These are phyloP conservation scores for Erebia epiphron DNA, from an alignment of 2,888 invertebrate species.

Conservation along the genomic window DNA sequence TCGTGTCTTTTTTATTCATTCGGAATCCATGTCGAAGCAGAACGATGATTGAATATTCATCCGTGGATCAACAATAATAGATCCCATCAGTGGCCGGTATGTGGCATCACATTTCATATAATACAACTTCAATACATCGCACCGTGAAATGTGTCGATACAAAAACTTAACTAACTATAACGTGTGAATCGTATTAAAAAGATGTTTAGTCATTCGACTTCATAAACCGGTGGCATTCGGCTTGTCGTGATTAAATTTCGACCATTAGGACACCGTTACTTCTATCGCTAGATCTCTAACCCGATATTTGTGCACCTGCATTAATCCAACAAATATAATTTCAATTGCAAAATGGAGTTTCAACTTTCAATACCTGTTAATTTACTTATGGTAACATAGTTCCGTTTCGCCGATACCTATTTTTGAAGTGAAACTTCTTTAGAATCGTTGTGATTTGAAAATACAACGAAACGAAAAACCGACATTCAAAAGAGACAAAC, in stretches of 20 bases:
- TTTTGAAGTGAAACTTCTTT: too few species aligned
- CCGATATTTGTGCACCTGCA: slow-evolving; percentile 61
- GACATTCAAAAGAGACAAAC: too few species aligned
- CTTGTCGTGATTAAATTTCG: slow-evolving; percentile 82
- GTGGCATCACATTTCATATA: slow-evolving; percentile 81
- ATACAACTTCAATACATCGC: slow-evolving; percentile 80
- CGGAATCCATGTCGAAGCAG: slow-evolving; percentile 64
- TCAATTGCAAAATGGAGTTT: slow-evolving; percentile 59
- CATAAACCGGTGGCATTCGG: slow-evolving; percentile 82
- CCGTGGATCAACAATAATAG: slow-evolving; percentile 81
- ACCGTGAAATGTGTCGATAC: slow-evolving; percentile 81
- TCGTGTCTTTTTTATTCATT: slow-evolving; percentile 58
- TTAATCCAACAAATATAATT: slow-evolving; percentile 74
- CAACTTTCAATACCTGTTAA: background rate
- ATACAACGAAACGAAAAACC: too few species aligned
- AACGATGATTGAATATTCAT: slow-evolving; percentile 80
- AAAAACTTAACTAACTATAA: slow-evolving; percentile 83
- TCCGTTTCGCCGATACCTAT: too few species aligned
- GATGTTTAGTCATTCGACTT: slow-evolving; percentile 80
- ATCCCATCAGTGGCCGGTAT: slow-evolving; percentile 78
- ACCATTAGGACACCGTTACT: slow-evolving; percentile 78
- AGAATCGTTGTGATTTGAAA: too few species aligned
- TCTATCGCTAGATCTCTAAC: slow-evolving; percentile 62
- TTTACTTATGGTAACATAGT: background rate
- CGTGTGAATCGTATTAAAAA: slow-evolving; percentile 84